phyloP scores from a whole-genome alignment of 23 tunicate genomes.

The Ascidia mentula region DNA sequence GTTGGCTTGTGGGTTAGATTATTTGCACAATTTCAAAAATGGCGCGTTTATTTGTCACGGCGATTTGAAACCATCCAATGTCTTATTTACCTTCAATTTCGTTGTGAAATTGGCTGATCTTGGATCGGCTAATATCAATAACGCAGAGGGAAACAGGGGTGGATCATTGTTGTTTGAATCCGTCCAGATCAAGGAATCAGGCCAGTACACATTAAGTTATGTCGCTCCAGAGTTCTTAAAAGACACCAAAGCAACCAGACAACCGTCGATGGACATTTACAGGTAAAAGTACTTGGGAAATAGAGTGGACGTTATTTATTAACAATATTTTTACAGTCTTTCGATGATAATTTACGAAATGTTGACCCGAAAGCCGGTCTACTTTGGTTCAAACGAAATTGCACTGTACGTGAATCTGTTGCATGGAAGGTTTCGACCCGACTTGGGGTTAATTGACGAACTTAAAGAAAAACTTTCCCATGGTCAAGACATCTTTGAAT shows the following conservation, averaged over 20 bases:
- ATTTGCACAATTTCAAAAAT: not conserved
- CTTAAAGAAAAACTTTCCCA: not conserved
- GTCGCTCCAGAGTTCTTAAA: not conserved
- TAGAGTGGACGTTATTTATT: no score
- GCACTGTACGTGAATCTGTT: not conserved
- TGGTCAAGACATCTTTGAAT: not conserved
- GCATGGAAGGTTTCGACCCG: not conserved
- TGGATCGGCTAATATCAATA: not conserved
- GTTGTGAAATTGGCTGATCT: not conserved
- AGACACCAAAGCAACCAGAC: not conserved
- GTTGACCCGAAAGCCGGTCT: not conserved
- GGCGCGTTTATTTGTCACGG: not conserved
- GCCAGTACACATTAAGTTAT: not conserved
- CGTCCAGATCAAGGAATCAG: not conserved
- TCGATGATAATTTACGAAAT: slow-evolving; percentile 5
- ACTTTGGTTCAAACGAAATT: not conserved
- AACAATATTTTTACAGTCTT: not conserved
- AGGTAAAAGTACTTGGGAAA: no score
- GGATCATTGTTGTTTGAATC: not conserved
- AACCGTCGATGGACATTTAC: not conserved
- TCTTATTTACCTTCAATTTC: not conserved
- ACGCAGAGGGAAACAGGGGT: slow-evolving; percentile 3
- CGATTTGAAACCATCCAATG: not conserved
- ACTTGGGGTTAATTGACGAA: not conserved
- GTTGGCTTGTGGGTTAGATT: not conserved